phyloP scores from a whole-genome alignment of 1,140 invertebrate species.

The Drosophila ambigua region DNA sequence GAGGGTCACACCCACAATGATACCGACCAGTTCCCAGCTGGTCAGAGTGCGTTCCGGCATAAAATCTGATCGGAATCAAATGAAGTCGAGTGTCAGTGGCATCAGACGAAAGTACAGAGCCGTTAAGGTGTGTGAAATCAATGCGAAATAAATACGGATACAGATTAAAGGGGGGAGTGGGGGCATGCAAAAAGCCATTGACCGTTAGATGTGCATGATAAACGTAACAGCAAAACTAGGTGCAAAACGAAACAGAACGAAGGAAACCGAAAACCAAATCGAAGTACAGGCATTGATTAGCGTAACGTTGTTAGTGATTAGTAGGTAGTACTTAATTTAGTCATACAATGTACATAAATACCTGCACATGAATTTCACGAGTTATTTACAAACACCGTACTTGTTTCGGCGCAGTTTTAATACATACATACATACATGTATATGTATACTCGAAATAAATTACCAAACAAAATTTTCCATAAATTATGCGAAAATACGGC shows the following conservation, averaged over 20 bases:
- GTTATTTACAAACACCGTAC: conserved; percentile 75
- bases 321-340: conserved; percentile 25
- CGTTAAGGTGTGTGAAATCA: conserved; percentile 54
- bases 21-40: conserved; percentile 88
- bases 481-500: neutral
- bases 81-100: neutral
- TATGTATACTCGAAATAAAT: conserved; percentile 30
- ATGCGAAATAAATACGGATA: conserved; percentile 67
- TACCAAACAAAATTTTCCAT: conserved; percentile 26
- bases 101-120: neutral
- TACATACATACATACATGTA: neutral
- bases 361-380: conserved; percentile 47
- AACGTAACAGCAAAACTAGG: conserved; percentile 17
- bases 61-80: conserved; percentile 44
- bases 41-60: conserved; percentile 54
- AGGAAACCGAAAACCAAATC: conserved; percentile 20
- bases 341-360: conserved; percentile 47
- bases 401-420: conserved; percentile 42
- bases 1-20: conserved; percentile 89
- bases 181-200: conserved; percentile 59
- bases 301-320: conserved; percentile 30
- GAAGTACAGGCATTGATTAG: conserved; percentile 16
- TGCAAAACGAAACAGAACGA: conserved; percentile 24
- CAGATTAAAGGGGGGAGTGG: conserved; percentile 20
- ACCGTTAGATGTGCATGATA: conserved; percentile 38